Percentiles rank a stretch among this genome's conserved stretches.
Conservation (phyloP, 2,888 invertebrate genomes). For the Perdita meconis region DNA sequence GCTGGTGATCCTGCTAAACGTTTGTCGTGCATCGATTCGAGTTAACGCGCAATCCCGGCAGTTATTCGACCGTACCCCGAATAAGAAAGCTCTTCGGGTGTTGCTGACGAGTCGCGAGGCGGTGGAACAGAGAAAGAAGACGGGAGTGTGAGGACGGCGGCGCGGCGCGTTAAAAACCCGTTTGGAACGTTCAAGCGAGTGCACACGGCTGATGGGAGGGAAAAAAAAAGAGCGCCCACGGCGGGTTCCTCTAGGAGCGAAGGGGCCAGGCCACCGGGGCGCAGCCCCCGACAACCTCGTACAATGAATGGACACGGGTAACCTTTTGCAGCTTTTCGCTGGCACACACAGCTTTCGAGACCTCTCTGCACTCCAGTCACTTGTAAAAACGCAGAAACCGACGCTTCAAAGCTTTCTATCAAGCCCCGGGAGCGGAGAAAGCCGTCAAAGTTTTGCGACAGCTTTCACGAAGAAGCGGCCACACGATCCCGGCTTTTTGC, state of each 20-base stretch:
- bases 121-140: background rate
- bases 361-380: conserved; percentile 55
- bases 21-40: conserved; percentile 39
- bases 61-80: conserved; percentile 45
- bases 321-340: conserved; percentile 57
- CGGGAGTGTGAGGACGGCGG: background rate
- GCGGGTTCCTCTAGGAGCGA: conserved; percentile 50
- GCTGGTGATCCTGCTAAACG: conserved; percentile 44
- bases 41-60: conserved; percentile 51
- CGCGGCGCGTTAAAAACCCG: conserved; percentile 51
- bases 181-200: conserved; percentile 46
- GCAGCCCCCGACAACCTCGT: conserved; percentile 46
- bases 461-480: conserved; percentile 45
- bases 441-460: conserved; percentile 48
- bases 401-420: conserved; percentile 40
- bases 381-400: conserved; percentile 51
- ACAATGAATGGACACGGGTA: conserved; percentile 57
- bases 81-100: conserved; percentile 43
- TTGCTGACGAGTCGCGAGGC: conserved; percentile 16
- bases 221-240: conserved; percentile 39
- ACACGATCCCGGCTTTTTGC: background rate
- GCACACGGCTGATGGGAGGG: conserved; percentile 4
- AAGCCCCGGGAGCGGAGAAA: background rate
- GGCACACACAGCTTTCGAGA: conserved; percentile 53
- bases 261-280: conserved; percentile 26